Percentiles rank a stretch among this genome's conserved stretches.
phyloP scores from a whole-genome alignment of 1,140 invertebrate genomes.

The Micrasema minimum region DNA sequence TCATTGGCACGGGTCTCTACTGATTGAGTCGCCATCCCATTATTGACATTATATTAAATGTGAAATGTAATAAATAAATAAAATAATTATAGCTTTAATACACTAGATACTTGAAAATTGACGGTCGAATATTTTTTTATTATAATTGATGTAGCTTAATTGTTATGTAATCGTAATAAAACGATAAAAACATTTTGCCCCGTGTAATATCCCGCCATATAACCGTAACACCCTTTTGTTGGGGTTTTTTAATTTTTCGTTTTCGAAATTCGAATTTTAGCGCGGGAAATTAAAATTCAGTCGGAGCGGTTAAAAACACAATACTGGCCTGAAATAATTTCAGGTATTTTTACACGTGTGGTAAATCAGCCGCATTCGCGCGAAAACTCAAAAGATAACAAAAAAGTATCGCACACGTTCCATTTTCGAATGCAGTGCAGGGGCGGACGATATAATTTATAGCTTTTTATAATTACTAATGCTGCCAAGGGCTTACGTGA shows the following conservation, averaged over 20 bases:
- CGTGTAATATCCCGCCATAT: neutral
- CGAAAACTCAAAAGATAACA: slow-evolving; percentile 31
- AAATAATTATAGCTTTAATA: too few relatives aligned
- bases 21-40: too few relatives aligned
- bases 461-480: neutral
- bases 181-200: too few relatives aligned
- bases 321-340: slow-evolving; percentile 19
- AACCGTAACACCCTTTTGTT: slow-evolving; percentile 2
- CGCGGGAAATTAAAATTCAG: slow-evolving; percentile 19
- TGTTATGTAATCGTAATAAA: too few relatives aligned
- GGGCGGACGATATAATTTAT: slow-evolving; percentile 12
- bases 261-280: slow-evolving; percentile 1
- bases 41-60: too few relatives aligned
- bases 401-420: slow-evolving; percentile 25
- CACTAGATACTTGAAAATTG: too few relatives aligned
- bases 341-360: slow-evolving; percentile 33
- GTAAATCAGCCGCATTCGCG: slow-evolving; percentile 21
- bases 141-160: too few relatives aligned
- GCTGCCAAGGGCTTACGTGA: neutral
- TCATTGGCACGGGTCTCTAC: too few relatives aligned
- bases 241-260: slow-evolving; percentile 12
- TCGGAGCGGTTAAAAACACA: slow-evolving; percentile 16
- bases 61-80: too few relatives aligned
- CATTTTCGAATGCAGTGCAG: slow-evolving; percentile 25
- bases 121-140: too few relatives aligned